Base-by-base conservation (phyloP, 2,888 invertebrate genomes). In the Stegophylla sp. region DNA sequence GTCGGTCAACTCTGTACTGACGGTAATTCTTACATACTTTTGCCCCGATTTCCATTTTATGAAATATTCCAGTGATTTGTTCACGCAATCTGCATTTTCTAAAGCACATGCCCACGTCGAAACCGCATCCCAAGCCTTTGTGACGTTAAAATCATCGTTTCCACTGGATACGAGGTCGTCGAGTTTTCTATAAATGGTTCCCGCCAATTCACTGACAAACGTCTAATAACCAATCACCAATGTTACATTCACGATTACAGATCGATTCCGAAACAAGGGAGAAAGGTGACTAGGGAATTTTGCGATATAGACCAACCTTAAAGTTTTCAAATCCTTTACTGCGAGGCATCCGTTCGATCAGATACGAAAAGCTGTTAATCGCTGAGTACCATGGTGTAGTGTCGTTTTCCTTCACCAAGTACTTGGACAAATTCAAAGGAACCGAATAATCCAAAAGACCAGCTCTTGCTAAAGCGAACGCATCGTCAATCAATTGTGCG, bases 401-500 rank as follows among this genome's bases (percentile, higher is more conserved):
- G 15, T 91, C 89, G 0, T 86, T 88, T 86, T 94, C 93, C 10
- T 89, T 87, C 76, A 87, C 86, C 83, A 96, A 87, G 87, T 94
- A 96, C 1, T 89, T 88, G 0, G 92, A 88, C 34, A 93, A 88
- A n/a, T 89, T 87, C 69, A 96, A 88, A 0, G 92, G 91, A 17
- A 89, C 86, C 0, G 87, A 86, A 85, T 93, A 93, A 0, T 86
- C 85, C 82, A 92, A 87, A 23, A 89, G 84, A 3, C 90, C 90
- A 15, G 91, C 89, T 61, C 91, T 76, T n/a, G 93, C 94, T 81
- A 93, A 88, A 86, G 91, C 91, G 84, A 93, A 88, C 1, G 92
- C 89, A 86, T 97, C 97, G 85, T 96, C 93, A 17, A 96, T 89
- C 77, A 94, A 88, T 87, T 95, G 94, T 3, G 93, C 94, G 84